Evolutionary conservation across 2,797 vertebrate species (phyloP).

Genomic region (Tragelaphus eurycerus): DNA sequence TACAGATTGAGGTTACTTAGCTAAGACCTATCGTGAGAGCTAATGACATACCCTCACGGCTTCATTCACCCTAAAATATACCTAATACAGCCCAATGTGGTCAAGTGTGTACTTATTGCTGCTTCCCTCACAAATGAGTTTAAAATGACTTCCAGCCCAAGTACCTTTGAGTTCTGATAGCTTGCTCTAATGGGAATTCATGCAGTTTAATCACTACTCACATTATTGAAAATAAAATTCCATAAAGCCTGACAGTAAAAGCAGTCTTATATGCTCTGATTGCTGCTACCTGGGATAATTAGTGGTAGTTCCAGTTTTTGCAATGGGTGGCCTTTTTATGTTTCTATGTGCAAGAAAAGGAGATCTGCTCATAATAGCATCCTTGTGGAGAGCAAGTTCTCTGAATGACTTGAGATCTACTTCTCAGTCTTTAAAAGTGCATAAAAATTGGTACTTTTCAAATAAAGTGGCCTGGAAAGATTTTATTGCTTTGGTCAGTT

Average conservation of each 20-base stretch:
- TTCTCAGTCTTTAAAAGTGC: neutral
- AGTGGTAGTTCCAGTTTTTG: neutral
- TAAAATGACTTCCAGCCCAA: neutral
- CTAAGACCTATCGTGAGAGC: neutral
- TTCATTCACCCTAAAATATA: neutral
- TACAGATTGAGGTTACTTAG: neutral
- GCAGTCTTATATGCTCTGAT: neutral
- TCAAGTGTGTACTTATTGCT: neutral
- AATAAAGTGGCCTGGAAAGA: neutral
- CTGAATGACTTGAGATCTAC: neutral
- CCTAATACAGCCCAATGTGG: neutral
- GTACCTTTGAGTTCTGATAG: neutral
- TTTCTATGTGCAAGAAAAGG: neutral
- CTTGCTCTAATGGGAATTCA: neutral
- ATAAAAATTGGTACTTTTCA: neutral
- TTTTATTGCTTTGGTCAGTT: neutral
- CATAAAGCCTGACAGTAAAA: neutral
- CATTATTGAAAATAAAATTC: neutral
- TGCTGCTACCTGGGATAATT: neutral
- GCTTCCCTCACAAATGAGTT: neutral
- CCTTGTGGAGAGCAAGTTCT: neutral
- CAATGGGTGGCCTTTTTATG: neutral
- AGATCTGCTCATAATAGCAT: neutral
- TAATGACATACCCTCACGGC: neutral
- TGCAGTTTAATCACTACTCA: slow-evolving; percentile 12